phyloP scores from a whole-genome alignment of 2,113 vertebrate genomes.

The Dendropsophus ebraccatus region DNA sequence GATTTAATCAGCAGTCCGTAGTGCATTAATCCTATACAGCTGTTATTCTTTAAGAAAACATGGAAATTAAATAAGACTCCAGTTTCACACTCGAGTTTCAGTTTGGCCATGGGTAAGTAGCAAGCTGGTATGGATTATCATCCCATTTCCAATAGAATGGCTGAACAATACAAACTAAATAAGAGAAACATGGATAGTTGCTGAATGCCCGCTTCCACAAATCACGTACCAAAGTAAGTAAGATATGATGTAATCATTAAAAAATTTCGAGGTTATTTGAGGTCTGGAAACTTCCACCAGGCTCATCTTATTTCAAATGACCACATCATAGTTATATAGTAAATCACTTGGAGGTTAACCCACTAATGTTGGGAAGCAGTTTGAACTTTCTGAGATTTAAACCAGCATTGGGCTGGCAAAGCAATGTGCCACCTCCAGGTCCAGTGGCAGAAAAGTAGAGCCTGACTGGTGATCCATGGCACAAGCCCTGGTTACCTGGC shows the following conservation, averaged over 20 bases:
- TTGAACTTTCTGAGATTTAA: too few species aligned
- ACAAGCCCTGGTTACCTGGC: too few species aligned
- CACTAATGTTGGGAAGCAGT: too few species aligned
- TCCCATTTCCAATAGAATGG: neutral
- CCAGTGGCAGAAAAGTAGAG: too few species aligned
- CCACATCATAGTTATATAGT: neutral
- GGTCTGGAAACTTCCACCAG: neutral
- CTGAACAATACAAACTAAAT: conserved; percentile 19
- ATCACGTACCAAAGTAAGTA: neutral
- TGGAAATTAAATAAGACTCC: neutral
- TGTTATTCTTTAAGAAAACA: conserved; percentile 27
- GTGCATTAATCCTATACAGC: conserved; percentile 4
- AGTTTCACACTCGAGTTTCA: conserved; percentile 33
- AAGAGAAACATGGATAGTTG: neutral
- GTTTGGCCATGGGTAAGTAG: neutral
- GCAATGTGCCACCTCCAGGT: too few species aligned
- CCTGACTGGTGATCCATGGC: too few species aligned
- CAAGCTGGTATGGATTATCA: neutral
- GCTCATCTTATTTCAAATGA: neutral
- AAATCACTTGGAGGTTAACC: too few species aligned
- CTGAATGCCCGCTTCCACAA: neutral
- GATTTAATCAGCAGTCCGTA: neutral
- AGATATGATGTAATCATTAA: neutral
- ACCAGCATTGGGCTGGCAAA: too few species aligned
- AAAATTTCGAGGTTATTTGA: neutral